Evolutionary conservation across 1,140 invertebrate genomes (phyloP), one percentile per base, ranked within the genome.

Genomic region (Bombus balteatus): DNA sequence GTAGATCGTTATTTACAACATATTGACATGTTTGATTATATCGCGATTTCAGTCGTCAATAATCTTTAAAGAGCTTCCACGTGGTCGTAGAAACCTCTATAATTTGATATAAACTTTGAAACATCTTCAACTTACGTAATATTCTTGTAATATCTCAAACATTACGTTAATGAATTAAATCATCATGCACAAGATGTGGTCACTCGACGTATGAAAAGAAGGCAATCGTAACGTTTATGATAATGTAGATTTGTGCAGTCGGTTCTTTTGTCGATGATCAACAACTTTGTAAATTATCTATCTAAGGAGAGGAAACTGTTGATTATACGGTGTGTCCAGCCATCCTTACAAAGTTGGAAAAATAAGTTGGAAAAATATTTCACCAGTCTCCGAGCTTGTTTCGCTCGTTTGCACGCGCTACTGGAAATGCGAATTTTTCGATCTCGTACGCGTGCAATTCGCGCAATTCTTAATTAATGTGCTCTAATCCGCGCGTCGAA

Each of bases 1-100:
- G 91, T 90, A 92, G 85, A 92, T 84, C 86, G 92, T 93, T 93
- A 93, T 93, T 91, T 93, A 93, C 92, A 93, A 91, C 86, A 86
- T 91, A 92, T 91, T 90, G 91, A 93, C 91, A 92, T 88, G 84
- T 86, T 92, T 75, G 82, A 80, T 88, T 90, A 91, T 77, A 90
- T 77, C 72, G 81, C 78, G 70, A 91, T 85, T 73, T 91, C 92
- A 91, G 91, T 92, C 91, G 77, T 90, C 86, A 89, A 89, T 89
- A 88, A 89, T 82, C 66, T 81, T 87, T 66, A 83, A 72, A 89
- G 89, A 72, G 78, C 87, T 76, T 72, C 83, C 86, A 53, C 65
- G 75, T 80, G 79, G 57, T 59, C 71, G 59, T 62, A 77, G 82
- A 92, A 72, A 85, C 77, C 79, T 90, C 18, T 76, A 59, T 70